Evolutionary conservation across 2,888 invertebrate genomes (phyloP).

Genomic region (Nineta flava): DNA sequence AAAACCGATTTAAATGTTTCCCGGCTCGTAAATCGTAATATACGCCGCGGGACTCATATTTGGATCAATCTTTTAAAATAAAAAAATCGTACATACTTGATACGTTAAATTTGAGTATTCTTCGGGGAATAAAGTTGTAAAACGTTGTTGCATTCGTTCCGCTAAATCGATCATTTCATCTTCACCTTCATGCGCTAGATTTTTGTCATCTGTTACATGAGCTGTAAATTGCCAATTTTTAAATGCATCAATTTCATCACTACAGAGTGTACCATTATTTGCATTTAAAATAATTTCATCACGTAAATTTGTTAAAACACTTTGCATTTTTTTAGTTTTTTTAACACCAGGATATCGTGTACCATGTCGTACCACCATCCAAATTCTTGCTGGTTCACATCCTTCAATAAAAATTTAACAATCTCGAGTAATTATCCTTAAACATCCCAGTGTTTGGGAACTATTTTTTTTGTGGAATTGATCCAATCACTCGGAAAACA

Average conservation of each 20-base stretch:
- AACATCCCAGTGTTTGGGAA: conserved; percentile 1
- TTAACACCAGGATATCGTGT: conserved; percentile 52
- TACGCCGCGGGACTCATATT: no score
- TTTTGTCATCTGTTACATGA: conserved; percentile 36
- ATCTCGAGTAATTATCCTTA: neutral
- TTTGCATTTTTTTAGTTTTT: conserved; percentile 36
- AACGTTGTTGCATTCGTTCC: conserved; percentile 55
- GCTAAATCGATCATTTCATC: conserved; percentile 58
- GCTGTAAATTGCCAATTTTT: conserved; percentile 41
- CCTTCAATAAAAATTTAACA: conserved; percentile 30
- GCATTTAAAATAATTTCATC: conserved; percentile 36
- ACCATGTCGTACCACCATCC: conserved; percentile 64
- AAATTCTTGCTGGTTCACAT: conserved; percentile 48
- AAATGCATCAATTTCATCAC: conserved; percentile 30
- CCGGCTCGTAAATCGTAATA: no score
- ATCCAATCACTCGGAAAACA: neutral
- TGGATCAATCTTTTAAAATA: conserved; percentile 15
- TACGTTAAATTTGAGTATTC: conserved; percentile 42
- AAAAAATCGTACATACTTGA: conserved; percentile 25
- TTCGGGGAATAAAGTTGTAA: conserved; percentile 44
- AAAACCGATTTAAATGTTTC: no score
- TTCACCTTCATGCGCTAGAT: conserved; percentile 55
- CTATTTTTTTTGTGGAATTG: neutral
- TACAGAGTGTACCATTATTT: conserved; percentile 22
- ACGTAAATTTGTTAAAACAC: conserved; percentile 34